Evolutionary conservation across 2,888 invertebrate species (phyloP).

Genomic region (Thysanoteuthis rhombus): DNA sequence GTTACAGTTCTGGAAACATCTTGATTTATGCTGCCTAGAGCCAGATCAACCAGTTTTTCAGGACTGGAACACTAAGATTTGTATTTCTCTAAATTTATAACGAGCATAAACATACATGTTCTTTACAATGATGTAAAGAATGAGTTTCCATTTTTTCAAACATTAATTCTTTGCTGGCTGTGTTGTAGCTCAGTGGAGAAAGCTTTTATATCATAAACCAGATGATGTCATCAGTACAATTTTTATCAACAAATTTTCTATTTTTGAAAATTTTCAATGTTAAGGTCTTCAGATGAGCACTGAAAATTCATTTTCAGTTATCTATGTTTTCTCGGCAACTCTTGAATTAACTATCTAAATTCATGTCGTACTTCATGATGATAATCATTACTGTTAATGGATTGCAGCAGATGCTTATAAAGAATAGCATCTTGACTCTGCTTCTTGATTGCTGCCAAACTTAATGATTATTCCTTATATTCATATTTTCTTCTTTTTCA

Average conservation of each 20-base stretch:
- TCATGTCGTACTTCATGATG: neutral
- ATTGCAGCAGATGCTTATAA: neutral
- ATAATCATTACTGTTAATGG: neutral
- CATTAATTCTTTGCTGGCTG: too few relatives aligned
- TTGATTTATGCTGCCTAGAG: too few relatives aligned
- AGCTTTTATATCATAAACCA: neutral
- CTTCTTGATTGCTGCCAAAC: neutral
- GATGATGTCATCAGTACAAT: neutral
- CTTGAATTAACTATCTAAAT: neutral
- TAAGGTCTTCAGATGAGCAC: neutral
- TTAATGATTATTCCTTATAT: neutral
- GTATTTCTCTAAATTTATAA: too few relatives aligned
- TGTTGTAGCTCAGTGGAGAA: neutral
- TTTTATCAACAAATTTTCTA: neutral
- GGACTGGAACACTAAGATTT: too few relatives aligned
- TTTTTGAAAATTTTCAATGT: neutral
- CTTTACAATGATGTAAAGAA: too few relatives aligned
- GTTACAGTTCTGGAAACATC: too few relatives aligned
- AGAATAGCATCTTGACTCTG: too few relatives aligned
- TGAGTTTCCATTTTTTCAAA: too few relatives aligned
- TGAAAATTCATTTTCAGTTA: neutral
- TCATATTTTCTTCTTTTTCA: conserved; percentile 12
- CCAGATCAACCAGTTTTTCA: too few relatives aligned
- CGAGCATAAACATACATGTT: too few relatives aligned
- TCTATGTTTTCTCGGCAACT: neutral